Base-by-base conservation (phyloP, 2,797 vertebrate species). In the Myotis myotis region DNA sequence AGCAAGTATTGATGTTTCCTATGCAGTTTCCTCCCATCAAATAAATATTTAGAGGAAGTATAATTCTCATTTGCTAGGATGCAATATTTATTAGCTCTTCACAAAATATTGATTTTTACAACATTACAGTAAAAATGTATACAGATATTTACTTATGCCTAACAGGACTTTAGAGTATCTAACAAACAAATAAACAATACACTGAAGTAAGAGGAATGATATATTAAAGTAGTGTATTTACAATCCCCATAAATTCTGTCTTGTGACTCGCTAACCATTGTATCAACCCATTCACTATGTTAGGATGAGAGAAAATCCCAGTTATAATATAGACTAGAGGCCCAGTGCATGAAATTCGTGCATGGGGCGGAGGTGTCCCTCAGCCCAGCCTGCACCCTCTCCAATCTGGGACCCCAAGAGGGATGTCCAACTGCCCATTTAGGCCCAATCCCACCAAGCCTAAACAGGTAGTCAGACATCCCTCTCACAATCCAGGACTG, bases 51-150 rank as follows among this genome's bases (percentile, higher is more conserved):
- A 93, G 81, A 20, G 17, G 25, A 72, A 87, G 76, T 55, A 71
- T n/a, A 86, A 70, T 81, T 76, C 60, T 93, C 36, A 53, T 93
- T 96, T 92, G 20, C 36, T 93, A 94, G 80, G 89, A 81, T 22
- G 3, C 16, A 95, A 60, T 82, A 74, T 71, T 86, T 94, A 75
- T 95, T 93, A 85, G 41, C 25, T 70, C 28, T 90, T 84, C 71
- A 87, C 49, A 47, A 87, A 57, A 49, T 66, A 94, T 55, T 95
- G 49, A 89, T 88, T 93, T 87, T 93, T 90, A 70, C 23, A 89
- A 55, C 3, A 68, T 87, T 89, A 79, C 2, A 22, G 28, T 87
- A 66, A 89, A 57, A 86, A 96, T 25, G 10, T 71, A 71, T 75
- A 28, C 12, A 25, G 74, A 55, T 62, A 88, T 78, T 62, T 92